Evolutionary conservation across 2,797 vertebrate genomes (phyloP).

Genomic region (Enteromius mattozi): DNA sequence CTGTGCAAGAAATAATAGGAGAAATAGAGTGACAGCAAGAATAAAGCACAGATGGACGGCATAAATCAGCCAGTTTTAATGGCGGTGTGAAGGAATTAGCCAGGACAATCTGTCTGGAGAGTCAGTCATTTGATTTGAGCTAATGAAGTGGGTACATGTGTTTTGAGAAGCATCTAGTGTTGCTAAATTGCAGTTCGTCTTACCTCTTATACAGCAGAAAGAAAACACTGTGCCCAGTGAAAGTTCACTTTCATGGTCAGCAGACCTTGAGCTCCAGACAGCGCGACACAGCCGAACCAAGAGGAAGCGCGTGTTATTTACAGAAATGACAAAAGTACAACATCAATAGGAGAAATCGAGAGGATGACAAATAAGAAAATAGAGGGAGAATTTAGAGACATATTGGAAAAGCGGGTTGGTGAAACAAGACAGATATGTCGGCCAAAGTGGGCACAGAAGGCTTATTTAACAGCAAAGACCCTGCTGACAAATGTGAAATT

Average conservation of each 20-base stretch:
- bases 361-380: slow-evolving; percentile 54
- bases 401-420: neutral
- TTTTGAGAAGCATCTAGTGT: slow-evolving; percentile 28
- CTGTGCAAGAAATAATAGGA: slow-evolving; percentile 61
- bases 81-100: slow-evolving; percentile 33
- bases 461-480: slow-evolving; percentile 35
- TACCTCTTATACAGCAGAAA: neutral
- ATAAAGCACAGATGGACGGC: slow-evolving; percentile 59
- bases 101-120: slow-evolving; percentile 34
- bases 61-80: slow-evolving; percentile 43
- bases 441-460: neutral
- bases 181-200: slow-evolving; percentile 13
- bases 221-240: neutral
- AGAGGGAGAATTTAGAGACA: slow-evolving; percentile 45
- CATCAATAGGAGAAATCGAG: neutral
- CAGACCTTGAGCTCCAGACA: neutral
- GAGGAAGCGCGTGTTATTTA: neutral
- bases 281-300: neutral
- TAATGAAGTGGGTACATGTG: slow-evolving; percentile 46
- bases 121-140: slow-evolving; percentile 38
- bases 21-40: slow-evolving; percentile 57
- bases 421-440: neutral
- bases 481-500: slow-evolving; percentile 69
- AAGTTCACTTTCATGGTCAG: slow-evolving; percentile 22
- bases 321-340: neutral